Evolutionary conservation across 2,797 vertebrate genomes (phyloP).

Genomic region (Pangasius mekongensis): DNA sequence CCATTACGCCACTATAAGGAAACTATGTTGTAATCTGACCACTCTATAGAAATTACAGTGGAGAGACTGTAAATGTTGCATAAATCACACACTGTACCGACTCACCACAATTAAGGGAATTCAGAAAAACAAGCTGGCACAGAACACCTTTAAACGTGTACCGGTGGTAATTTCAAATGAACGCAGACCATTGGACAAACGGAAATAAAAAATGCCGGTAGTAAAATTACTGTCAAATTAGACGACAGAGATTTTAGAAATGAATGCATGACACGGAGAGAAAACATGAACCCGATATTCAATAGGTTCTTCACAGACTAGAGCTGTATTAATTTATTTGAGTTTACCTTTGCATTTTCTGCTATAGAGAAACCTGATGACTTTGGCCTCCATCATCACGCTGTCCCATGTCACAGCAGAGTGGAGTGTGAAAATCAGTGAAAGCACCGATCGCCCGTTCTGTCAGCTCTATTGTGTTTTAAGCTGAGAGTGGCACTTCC

Average conservation of each 20-base stretch:
- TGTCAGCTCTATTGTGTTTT: constrained; percentile 68
- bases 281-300: background rate
- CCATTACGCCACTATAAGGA: constrained; percentile 1
- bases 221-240: background rate
- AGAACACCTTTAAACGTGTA: background rate
- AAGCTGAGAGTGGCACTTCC: constrained; percentile 77
- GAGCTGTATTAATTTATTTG: background rate
- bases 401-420: constrained; percentile 37
- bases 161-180: background rate
- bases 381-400: constrained; percentile 71
- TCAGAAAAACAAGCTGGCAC: background rate
- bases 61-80: background rate
- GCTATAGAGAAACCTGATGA: constrained; percentile 69
- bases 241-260: background rate
- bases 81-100: background rate
- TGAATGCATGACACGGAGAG: background rate
- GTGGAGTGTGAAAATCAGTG: constrained; percentile 51
- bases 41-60: background rate
- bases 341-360: constrained; percentile 74
- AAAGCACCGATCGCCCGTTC: constrained; percentile 19
- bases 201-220: background rate
- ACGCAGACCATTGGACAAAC: background rate
- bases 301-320: background rate
- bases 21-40: constrained; percentile 9
- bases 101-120: background rate